These are phyloP conservation scores for Podarcis muralis DNA, from an alignment of 2,113 vertebrate species.

Conservation along the genomic window DNA sequence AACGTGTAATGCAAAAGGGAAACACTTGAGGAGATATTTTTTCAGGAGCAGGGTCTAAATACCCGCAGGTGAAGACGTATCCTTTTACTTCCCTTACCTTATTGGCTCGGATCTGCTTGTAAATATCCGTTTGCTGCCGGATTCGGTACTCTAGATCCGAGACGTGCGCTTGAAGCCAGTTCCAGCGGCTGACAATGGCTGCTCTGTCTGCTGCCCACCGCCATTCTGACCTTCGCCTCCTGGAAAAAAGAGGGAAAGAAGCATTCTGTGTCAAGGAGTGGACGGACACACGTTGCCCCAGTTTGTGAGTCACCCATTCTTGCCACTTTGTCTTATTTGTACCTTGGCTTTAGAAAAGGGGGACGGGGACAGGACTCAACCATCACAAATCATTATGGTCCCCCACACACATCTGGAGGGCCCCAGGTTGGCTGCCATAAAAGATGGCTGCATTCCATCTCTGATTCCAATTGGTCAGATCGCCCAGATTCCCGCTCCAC, in stretches of 20 bases:
- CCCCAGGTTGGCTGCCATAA: too few species aligned
- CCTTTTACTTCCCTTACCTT: conserved; percentile 80
- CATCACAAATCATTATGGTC: too few species aligned
- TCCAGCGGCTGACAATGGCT: conserved; percentile 98
- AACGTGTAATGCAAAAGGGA: background rate
- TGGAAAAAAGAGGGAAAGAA: conserved; percentile 62
- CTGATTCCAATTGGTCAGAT: background rate
- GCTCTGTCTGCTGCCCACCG: conserved; percentile 94
- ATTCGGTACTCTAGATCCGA: conserved; percentile 99
- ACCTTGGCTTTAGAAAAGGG: too few species aligned
- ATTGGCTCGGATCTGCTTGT: conserved; percentile 92
- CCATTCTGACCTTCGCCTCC: conserved; percentile 94
- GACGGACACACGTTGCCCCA: background rate
- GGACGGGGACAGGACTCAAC: too few species aligned
- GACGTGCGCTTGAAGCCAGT: conserved; percentile 98
- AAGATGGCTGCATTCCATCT: too few species aligned
- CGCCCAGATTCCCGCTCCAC: background rate
- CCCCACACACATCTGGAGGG: too few species aligned
- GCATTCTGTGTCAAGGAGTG: background rate
- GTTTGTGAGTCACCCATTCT: background rate
- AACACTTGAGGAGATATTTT: fast-evolving
- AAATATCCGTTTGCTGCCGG: conserved; percentile 97
- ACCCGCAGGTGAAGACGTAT: fast-evolving
- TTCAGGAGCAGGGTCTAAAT: fast-evolving
- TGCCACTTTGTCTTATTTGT: background rate